A percentile compares a stretch with the other conserved stretches of the same genome.
Evolutionary conservation across 2,113 vertebrate species (phyloP).

Genomic region (Mionectes macconnelli): DNA sequence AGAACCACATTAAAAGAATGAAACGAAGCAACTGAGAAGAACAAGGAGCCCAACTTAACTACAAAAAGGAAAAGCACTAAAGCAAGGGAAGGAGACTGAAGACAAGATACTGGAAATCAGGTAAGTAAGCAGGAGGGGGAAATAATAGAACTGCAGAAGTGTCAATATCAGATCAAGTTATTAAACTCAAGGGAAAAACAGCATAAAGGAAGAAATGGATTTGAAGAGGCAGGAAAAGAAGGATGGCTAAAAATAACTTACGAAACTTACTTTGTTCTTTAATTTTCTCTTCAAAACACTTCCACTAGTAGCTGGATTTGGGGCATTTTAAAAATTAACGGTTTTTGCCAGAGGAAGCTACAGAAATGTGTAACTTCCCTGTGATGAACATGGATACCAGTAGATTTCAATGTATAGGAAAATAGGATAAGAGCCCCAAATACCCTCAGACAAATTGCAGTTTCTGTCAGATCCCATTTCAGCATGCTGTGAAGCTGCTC

Average conservation of each 20-base stretch:
- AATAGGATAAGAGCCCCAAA: background rate
- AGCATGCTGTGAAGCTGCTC: background rate
- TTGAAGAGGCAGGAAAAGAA: background rate
- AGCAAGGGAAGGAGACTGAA: background rate
- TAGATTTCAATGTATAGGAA: background rate
- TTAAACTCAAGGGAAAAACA: background rate
- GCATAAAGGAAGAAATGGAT: background rate
- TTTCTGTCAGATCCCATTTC: background rate
- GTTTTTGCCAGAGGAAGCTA: background rate
- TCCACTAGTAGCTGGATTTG: background rate
- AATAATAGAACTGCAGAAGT: background rate
- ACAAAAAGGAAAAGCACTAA: background rate
- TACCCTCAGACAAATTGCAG: background rate
- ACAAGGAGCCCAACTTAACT: background rate
- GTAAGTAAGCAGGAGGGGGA: constrained; percentile 56
- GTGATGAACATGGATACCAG: background rate
- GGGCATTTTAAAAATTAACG: background rate
- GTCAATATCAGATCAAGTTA: background rate
- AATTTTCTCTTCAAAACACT: background rate
- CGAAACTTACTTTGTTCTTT: background rate
- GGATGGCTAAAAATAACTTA: background rate
- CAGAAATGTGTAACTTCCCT: background rate
- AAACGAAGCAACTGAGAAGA: constrained; percentile 13
- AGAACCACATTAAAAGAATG: constrained; percentile 41
- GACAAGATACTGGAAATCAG: constrained; percentile 26